Percentiles rank a stretch among this genome's conserved stretches.
phyloP scores from a whole-genome alignment of 1,140 invertebrate species.

The Eufriesea mexicana region DNA sequence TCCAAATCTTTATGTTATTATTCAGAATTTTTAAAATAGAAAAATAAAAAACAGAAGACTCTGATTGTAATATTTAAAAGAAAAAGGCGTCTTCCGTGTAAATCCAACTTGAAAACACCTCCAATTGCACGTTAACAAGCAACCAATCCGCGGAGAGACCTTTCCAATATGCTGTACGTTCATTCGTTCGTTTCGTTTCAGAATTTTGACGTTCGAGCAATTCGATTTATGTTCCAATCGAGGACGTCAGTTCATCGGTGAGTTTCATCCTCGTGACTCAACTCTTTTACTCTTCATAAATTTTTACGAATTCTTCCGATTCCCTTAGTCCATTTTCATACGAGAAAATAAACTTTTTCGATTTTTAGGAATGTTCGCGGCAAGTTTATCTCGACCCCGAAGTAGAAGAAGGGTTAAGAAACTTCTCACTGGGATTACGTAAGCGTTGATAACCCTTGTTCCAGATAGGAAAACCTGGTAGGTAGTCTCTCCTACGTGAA shows the following conservation, averaged over 20 bases:
- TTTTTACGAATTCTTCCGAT: background rate
- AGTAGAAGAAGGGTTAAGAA: conserved; percentile 20
- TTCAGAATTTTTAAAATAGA: background rate
- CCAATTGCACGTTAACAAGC: background rate
- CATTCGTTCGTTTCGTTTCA: background rate
- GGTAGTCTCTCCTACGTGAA: background rate
- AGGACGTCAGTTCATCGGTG: background rate
- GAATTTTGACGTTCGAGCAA: conserved; percentile 6
- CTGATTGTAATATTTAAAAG: background rate
- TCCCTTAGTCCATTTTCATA: background rate
- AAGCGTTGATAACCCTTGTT: conserved; percentile 35
- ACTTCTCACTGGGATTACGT: conserved; percentile 31
- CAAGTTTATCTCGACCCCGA: conserved; percentile 7
- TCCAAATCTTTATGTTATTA: background rate
- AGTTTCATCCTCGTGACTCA: background rate
- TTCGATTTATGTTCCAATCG: background rate
- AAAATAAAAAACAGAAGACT: background rate
- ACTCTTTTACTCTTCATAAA: no score
- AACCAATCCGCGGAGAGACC: background rate
- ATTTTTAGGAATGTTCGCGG: background rate
- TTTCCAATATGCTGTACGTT: background rate
- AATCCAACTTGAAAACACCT: background rate
- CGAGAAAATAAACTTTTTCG: background rate
- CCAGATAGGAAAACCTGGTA: background rate
- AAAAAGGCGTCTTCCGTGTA: background rate